Evolutionary conservation across 2,888 invertebrate genomes (phyloP), one percentile per base, ranked within the genome.

Genomic region (Parascotia fuliginaria): DNA sequence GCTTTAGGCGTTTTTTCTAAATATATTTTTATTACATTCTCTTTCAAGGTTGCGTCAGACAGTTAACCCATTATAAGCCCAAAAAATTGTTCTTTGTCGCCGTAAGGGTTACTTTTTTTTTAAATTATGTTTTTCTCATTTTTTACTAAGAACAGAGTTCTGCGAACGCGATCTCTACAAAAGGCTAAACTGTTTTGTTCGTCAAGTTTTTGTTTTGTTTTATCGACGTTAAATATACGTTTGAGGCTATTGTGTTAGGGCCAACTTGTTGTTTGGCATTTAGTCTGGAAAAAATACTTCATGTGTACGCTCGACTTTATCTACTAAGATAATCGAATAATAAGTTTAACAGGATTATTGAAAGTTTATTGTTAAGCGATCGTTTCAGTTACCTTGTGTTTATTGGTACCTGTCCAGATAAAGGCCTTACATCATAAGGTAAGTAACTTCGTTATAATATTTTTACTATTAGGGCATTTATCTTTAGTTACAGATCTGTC

Each of bases 261-360:
- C 63, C 62, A 72, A 76, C 60, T 72, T 78, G 84, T 81, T 85
- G 80, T 75, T 64, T 70, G 75, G 80, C 82, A 80, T 85, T 91
- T 89, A 92, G 91, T 92, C 87, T 82, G 56, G 83, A 87, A 90
- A 90, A 90, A 87, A 87, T 85, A 89, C 59, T 84, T 83, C 84
- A 75, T 79, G 83, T 75, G 88, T 78, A 73, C 87, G 77, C 91
- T 82, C 73, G 87, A 66, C 57, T 85, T 76, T 65, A 65, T 63
- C 57, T 64, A 56, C 37, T 29, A 45, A 55, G 42, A 55, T 58
- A 62, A 49, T 39, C 28, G 12, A 43, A 41, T 48, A 45, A 42
- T 34, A 39, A 1, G 43, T 60, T 37, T 14, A 41, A 53, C 33
- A 38, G 39, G 33, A 39, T 41, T 27, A 55, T 52, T 45, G 47